phyloP scores from a whole-genome alignment of 2,113 vertebrate genomes.

The Tragulus kanchil region DNA sequence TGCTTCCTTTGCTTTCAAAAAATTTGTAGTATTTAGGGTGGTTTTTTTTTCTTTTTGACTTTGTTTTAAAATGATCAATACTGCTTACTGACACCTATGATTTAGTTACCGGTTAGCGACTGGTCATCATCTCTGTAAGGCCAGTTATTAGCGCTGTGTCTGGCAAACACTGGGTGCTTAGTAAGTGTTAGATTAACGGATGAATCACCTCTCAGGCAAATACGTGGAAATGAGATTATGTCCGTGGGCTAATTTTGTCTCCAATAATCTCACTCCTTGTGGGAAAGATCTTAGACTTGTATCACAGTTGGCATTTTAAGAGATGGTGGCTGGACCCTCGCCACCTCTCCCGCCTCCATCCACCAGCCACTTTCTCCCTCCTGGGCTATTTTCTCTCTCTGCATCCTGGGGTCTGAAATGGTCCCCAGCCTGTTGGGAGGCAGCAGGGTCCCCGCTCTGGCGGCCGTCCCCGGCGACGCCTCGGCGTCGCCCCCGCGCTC shows the following conservation, averaged over 20 bases:
- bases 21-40: constrained; percentile 17
- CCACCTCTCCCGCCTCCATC: not conserved
- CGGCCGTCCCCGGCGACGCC: not conserved
- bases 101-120: constrained; percentile 13
- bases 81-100: not conserved
- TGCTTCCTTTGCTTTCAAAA: constrained; percentile 51
- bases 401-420: constrained; percentile 48
- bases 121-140: constrained; percentile 1
- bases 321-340: not conserved
- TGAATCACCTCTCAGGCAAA: not conserved
- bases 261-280: not conserved
- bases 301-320: not conserved
- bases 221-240: constrained; percentile 22
- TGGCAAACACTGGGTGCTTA: constrained; percentile 45
- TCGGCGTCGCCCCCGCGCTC: not conserved
- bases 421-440: not conserved
- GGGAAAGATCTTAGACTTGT: not conserved
- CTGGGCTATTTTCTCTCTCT: constrained; percentile 25
- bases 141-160: not conserved
- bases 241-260: constrained; percentile 35
- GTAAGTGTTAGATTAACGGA: constrained; percentile 58
- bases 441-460: not conserved
- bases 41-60: not conserved
- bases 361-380: not conserved
- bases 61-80: constrained; percentile 54